These are phyloP conservation scores for Axinella damicornis DNA, from an alignment of 37 sponge, comb jelly and placozoan species.

Conservation along the genomic window DNA sequence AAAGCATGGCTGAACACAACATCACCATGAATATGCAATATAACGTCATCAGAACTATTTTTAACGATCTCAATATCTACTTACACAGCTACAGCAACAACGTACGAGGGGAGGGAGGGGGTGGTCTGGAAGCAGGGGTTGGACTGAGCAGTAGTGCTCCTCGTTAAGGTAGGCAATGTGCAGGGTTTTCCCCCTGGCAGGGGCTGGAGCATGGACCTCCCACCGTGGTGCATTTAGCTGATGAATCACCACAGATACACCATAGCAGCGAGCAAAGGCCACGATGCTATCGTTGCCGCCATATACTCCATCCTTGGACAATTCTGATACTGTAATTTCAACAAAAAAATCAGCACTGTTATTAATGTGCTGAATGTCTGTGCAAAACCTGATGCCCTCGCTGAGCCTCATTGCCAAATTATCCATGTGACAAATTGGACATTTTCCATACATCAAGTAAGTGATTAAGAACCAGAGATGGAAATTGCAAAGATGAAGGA, in stretches of 20 bases:
- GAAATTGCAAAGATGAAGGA: too few relatives aligned
- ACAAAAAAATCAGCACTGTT: too few relatives aligned
- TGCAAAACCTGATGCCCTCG: too few relatives aligned
- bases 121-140: conserved; percentile 1
- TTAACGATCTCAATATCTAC: too few relatives aligned
- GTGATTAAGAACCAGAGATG: background rate
- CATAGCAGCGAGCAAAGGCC: conserved; percentile 62
- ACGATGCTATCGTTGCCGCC: conserved; percentile 90
- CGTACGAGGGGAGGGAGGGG: background rate
- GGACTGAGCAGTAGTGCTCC: conserved; percentile 85
- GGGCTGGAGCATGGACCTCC: conserved; percentile 50
- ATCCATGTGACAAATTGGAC: too few relatives aligned
- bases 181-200: conserved; percentile 12
- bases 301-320: conserved; percentile 70
- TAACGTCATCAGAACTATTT: too few relatives aligned
- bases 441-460: too few relatives aligned
- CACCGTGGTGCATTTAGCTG: conserved; percentile 70
- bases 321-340: conserved; percentile 76
- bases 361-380: too few relatives aligned
- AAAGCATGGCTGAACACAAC: too few relatives aligned
- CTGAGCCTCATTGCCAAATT: too few relatives aligned
- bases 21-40: too few relatives aligned
- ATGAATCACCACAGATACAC: conserved; percentile 73
- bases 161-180: conserved; percentile 83
- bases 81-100: too few relatives aligned